Conservation (phyloP, 37 sponge, comb jelly and placozoan species). For the Oscarella lobularis region DNA sequence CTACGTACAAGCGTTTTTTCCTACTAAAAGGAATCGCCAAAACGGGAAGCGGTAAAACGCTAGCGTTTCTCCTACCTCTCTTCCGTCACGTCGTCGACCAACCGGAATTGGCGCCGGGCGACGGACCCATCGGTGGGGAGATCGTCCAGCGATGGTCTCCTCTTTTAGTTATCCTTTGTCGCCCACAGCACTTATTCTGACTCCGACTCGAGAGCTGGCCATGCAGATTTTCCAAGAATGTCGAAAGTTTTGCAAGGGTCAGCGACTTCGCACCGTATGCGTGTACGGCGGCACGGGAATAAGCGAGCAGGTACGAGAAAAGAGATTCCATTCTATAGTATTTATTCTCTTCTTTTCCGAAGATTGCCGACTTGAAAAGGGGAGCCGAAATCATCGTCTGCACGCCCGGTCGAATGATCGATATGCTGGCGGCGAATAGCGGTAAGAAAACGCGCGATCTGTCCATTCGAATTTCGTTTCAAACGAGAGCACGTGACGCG, state of each 20-base stretch:
- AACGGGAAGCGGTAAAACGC: slow-evolving; percentile 97
- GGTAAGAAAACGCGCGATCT: slow-evolving; percentile 18
- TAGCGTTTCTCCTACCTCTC: slow-evolving; percentile 92
- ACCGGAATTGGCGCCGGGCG: slow-evolving; percentile 55
- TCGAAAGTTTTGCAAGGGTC: slow-evolving; percentile 76
- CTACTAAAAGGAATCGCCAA: slow-evolving; percentile 44
- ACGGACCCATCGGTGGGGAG: slow-evolving; percentile 81
- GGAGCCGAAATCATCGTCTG: slow-evolving; percentile 96
- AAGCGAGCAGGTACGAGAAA: slow-evolving; percentile 96
- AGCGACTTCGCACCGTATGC: slow-evolving; percentile 68
- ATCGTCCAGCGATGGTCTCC: no score
- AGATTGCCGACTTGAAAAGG: slow-evolving; percentile 88
- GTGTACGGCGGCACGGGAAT: slow-evolving; percentile 98
- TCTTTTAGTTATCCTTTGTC: no score
- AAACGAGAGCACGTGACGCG: no score
- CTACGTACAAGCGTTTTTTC: not conserved
- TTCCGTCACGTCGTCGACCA: slow-evolving; percentile 91
- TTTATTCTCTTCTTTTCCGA: no score
- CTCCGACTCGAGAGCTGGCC: slow-evolving; percentile 93
- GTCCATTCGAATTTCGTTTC: no score
- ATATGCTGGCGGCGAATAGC: slow-evolving; percentile 91
- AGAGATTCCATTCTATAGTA: not conserved
- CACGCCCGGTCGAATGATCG: slow-evolving; percentile 98
- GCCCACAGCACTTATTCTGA: slow-evolving; percentile 49
- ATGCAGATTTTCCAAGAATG: slow-evolving; percentile 86